Evolutionary conservation across 2,888 invertebrate genomes (phyloP).

Genomic region (Zootermopsis nevadensis): DNA sequence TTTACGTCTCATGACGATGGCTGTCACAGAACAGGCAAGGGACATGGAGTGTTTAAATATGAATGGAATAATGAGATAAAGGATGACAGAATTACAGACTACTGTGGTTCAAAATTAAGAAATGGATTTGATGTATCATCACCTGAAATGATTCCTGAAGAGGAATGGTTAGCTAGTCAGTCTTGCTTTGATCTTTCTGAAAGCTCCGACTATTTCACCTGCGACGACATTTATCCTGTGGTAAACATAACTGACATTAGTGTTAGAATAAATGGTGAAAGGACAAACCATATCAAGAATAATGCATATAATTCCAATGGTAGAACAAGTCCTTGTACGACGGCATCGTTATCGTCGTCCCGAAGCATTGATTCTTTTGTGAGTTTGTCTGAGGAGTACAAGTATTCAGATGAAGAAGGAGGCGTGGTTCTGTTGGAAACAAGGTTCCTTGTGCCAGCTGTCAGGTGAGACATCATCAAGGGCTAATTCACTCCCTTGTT

Average conservation of each 20-base stretch:
- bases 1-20: too few relatives aligned
- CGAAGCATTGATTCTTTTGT: slow-evolving; percentile 21
- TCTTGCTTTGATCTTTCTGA: slow-evolving; percentile 15
- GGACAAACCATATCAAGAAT: background rate
- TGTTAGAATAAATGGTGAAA: background rate
- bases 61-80: too few relatives aligned
- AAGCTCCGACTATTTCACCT: background rate
- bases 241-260: background rate
- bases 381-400: slow-evolving; percentile 73
- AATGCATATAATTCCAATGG: background rate
- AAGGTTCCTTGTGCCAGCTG: slow-evolving; percentile 64
- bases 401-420: slow-evolving; percentile 78
- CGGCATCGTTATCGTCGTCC: background rate
- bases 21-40: too few relatives aligned
- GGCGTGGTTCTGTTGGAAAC: slow-evolving; percentile 77
- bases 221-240: background rate
- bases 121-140: too few relatives aligned
- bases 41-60: too few relatives aligned
- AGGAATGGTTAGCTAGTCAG: slow-evolving; percentile 26
- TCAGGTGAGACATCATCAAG: background rate
- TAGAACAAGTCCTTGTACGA: background rate
- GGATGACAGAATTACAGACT: too few relatives aligned
- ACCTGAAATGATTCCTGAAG: background rate
- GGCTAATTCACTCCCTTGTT: too few relatives aligned
- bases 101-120: too few relatives aligned